Evolutionary conservation across 2,797 vertebrate species (phyloP).

Genomic region (Ambastaia sidthimunki): DNA sequence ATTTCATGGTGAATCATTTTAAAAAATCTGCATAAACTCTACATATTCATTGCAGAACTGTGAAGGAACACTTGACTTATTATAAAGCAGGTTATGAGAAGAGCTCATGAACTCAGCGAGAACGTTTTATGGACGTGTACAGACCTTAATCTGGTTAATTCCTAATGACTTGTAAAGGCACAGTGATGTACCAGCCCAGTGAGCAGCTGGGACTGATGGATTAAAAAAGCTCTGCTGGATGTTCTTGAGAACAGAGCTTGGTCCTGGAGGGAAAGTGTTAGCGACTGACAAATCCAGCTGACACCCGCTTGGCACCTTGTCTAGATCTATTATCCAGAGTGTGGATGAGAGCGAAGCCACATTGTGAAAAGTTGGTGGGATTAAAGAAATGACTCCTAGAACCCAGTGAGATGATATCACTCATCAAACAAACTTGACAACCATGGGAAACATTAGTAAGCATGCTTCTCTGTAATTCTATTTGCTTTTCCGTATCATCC

Average conservation of each 20-base stretch:
- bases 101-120: neutral
- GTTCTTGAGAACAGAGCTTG: slow-evolving; percentile 35
- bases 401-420: neutral
- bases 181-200: slow-evolving; percentile 46
- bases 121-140: neutral
- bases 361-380: neutral
- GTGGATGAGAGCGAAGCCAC: slow-evolving; percentile 24
- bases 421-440: neutral
- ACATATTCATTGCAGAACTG: slow-evolving; percentile 20
- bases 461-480: neutral
- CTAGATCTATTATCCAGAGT: slow-evolving; percentile 52
- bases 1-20: slow-evolving; percentile 39
- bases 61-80: neutral
- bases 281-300: slow-evolving; percentile 51
- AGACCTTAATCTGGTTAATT: slow-evolving; percentile 14
- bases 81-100: slow-evolving; percentile 7
- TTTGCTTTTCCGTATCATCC: neutral
- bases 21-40: slow-evolving; percentile 14
- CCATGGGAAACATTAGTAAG: neutral
- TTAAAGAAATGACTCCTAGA: neutral
- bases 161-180: neutral
- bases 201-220: slow-evolving; percentile 7
- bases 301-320: slow-evolving; percentile 54
- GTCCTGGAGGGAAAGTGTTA: slow-evolving; percentile 36
- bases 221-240: slow-evolving; percentile 11